phyloP scores from a whole-genome alignment of 2,113 vertebrate genomes.

The Python bivittatus region DNA sequence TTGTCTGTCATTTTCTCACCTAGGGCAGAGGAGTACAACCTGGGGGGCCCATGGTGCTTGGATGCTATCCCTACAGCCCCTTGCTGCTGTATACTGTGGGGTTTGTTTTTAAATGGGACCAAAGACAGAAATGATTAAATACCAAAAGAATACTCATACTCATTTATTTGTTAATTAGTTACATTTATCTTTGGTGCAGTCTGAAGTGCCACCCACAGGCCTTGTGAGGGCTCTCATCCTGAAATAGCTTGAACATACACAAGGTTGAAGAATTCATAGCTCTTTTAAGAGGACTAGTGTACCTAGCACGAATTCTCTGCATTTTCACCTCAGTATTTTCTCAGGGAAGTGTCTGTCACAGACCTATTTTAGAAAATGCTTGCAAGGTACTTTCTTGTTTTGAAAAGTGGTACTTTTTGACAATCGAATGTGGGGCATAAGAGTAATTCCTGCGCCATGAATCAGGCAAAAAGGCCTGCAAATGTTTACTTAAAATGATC shows the following conservation, averaged over 20 bases:
- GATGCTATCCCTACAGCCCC: background rate
- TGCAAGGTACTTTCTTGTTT: background rate
- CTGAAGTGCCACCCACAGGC: background rate
- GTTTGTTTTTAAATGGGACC: background rate
- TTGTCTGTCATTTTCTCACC: background rate
- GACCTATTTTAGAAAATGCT: background rate
- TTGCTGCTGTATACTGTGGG: background rate
- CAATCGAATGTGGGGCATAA: too few species aligned
- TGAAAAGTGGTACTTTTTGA: background rate
- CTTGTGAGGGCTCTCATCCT: background rate
- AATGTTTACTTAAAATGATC: background rate
- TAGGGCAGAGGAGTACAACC: background rate
- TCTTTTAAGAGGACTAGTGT: background rate
- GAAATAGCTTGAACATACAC: background rate
- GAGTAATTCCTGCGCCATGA: background rate
- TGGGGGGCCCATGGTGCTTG: background rate
- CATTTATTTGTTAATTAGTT: background rate
- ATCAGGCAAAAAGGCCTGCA: background rate
- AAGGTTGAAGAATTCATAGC: background rate
- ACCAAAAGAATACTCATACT: background rate
- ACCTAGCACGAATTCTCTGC: background rate
- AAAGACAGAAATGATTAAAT: background rate
- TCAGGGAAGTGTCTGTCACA: background rate
- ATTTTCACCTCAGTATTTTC: background rate
- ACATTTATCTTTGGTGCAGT: background rate